A percentile compares a stretch with the other conserved stretches of the same genome.
Conservation (phyloP, 2,888 invertebrate genomes). For the Linyphia triangularis region DNA sequence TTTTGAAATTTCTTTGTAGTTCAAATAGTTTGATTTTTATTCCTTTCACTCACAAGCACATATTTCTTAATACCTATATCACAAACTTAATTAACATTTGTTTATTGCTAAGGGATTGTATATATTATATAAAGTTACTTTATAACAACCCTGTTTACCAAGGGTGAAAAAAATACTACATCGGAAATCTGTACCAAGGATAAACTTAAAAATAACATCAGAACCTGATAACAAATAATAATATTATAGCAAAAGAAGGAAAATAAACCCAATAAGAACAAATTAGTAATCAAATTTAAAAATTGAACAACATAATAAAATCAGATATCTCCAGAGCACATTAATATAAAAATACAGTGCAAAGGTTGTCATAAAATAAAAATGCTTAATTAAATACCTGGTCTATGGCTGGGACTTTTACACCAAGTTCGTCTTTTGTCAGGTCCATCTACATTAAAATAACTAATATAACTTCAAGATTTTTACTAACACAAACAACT, state of each 20-base stretch:
- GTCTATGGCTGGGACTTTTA: constrained; percentile 57
- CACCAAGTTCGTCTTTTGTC: constrained; percentile 57
- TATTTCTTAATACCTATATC: no score
- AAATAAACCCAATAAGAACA: neutral
- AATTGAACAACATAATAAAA: neutral
- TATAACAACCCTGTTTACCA: no score
- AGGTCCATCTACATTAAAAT: constrained; percentile 33
- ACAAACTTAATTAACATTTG: no score
- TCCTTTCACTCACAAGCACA: no score
- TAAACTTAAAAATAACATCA: neutral
- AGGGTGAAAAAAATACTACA: no score
- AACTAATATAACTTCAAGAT: no score
- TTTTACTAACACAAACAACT: no score
- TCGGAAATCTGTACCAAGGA: no score
- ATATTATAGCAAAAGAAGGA: neutral
- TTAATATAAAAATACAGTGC: neutral
- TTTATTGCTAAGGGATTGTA: no score
- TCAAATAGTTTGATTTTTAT: no score
- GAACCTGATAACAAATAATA: neutral
- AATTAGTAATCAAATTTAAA: neutral
- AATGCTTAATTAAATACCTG: constrained; percentile 30
- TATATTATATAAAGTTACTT: no score
- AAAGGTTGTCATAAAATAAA: neutral
- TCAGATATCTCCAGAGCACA: neutral
- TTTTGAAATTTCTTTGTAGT: no score